Base-by-base conservation (phyloP, 2,888 invertebrate species). In the Psylliodes chrysocephalus region DNA sequence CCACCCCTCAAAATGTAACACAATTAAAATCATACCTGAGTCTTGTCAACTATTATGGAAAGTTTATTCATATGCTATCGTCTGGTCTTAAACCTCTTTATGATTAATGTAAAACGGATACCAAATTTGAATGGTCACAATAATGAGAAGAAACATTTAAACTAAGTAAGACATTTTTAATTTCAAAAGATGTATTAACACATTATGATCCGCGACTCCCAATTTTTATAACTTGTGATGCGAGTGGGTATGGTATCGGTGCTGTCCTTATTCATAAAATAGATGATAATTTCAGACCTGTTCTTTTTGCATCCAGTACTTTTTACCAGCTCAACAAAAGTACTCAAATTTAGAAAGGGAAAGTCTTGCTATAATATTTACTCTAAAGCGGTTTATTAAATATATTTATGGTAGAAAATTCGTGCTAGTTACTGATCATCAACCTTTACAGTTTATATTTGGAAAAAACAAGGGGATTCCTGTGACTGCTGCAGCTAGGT, bases 221-320 rank as follows among this genome's bases (percentile, higher is more conserved):
- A 7, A 71, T 70, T 56, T 63, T 46, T 66, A 17, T 70, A 7
- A 70, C 71, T 5, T 68, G 69, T 40, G 73, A 73, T 68, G 17
- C 66, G 8, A 68, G 68, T 63, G 56, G 63, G 7, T 73, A 69
- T 61, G 73, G 70, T 15, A 66, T 73, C 12, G 70, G 71, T 14
- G 67, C 66, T 10, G 69, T 72, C 1, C 52, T 73, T 10, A 71
- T 72, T 61, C 71, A 74, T 61, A 54, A 47, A 38, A 59, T 74
- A 8, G 35, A 68, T 56, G 33, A 18, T 2, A 19, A 51, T 10
- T 18, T 33, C 3, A 62, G 42, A 51, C 56, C 44, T 42, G 51
- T 56, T n/a, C 25, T 51, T n/a, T 62, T 54, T 42, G 61, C 61
- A 6, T 60, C 61, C 12, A 57, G 65, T 47, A 57, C 57, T 33